Conservation (phyloP, 2,888 invertebrate genomes). For the Koerneria pararmatus region DNA sequence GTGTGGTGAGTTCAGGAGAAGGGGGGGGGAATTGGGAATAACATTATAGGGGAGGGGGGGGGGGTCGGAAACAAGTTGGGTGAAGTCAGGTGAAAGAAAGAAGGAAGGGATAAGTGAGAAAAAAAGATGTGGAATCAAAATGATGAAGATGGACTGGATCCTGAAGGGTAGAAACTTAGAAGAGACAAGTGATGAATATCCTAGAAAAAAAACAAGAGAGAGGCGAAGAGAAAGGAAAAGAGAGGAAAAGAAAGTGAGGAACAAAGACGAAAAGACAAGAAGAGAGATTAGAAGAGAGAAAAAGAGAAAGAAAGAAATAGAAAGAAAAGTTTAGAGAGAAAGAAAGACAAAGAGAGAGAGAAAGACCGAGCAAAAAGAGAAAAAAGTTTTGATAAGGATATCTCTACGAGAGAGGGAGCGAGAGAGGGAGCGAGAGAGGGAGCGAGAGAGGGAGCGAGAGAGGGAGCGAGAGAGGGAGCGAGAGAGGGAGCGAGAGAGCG, state of each 20-base stretch:
- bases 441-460: slow-evolving; percentile 11
- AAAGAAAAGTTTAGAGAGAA: not conserved
- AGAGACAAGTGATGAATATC: too few relatives aligned
- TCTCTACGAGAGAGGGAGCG: not conserved
- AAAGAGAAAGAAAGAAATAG: slow-evolving; percentile 1
- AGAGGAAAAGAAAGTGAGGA: not conserved
- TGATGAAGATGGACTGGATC: not conserved
- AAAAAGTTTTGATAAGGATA: not conserved
- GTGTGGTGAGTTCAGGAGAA: too few relatives aligned
- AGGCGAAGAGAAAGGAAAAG: not conserved
- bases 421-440: slow-evolving; percentile 1
- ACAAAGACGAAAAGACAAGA: not conserved
- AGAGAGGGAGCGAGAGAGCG: too few relatives aligned
- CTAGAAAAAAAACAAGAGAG: too few relatives aligned
- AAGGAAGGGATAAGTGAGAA: too few relatives aligned
- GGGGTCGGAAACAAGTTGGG: too few relatives aligned
- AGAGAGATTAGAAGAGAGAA: not conserved
- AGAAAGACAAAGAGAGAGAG: not conserved
- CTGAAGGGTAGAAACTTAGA: too few relatives aligned
- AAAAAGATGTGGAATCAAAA: slow-evolving; percentile 1
- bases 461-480: slow-evolving; percentile 6
- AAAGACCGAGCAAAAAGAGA: not conserved
- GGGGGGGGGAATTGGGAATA: too few relatives aligned
- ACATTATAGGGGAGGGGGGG: too few relatives aligned
- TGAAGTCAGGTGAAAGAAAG: too few relatives aligned